Base-by-base conservation (phyloP, 2,797 vertebrate species). In the Microchirus variegatus region DNA sequence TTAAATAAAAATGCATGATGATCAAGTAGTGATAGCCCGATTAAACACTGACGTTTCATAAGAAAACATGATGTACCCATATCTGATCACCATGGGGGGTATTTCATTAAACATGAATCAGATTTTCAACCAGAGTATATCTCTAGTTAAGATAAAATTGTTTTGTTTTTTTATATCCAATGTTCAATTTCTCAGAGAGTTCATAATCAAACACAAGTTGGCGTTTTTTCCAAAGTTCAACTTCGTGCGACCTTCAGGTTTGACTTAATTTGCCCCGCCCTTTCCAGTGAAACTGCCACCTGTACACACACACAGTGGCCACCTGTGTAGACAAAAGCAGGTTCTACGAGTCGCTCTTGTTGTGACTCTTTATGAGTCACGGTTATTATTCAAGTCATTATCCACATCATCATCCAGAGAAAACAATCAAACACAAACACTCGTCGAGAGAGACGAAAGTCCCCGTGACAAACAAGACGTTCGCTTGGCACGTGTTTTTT, bases 371-470 rank as follows among this genome's bases (percentile, higher is more conserved):
- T 14, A 37, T 51, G 43, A 14, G 59, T 59, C 38, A 60, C 26
- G 18, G 56, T 80, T 58, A 50, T 79, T 68, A 78, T 86, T 85
- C 86, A 90, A 88, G 86, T 88, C 59, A 83, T 80, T 73, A 67
- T 73, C 75, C 76, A 76, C 80, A 50, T 26, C 80, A 50, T 26
- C 53, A 72, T 51, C 73, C 0, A 79, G 58, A 55, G 55, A 14
- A 70, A 51, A 38, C 38, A 37, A 31, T 31, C 31, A 31, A 31
- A 31, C 22, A 14, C 31, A 49, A 26, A 36, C 22, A 1, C 19
- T 53, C 51, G 50, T 19, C 36, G 50, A 71, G 60, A 53, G 51
- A 53, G 44, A n/a, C n/a, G n/a, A 6, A 56, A 13, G 41, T 70
- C 46, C 62, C 50, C 6, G 42, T 52, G 46, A 61, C 17, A 75